Percentiles rank a stretch among this genome's conserved stretches.
These are phyloP conservation scores for Melipona quadrifasciata DNA, from an alignment of 1,140 invertebrate species.

Conservation along the genomic window DNA sequence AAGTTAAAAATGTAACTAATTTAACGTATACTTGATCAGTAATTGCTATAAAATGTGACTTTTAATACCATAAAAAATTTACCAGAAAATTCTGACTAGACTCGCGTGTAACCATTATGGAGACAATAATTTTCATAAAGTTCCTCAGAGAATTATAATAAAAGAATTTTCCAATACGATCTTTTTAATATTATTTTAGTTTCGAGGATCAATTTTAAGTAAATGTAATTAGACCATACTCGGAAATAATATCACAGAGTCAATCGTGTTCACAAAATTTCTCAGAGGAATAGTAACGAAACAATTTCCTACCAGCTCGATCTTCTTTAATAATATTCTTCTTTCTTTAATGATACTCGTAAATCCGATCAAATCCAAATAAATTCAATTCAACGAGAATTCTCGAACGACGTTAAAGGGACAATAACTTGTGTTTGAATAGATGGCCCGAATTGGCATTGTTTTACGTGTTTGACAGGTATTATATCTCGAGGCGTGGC, in stretches of 20 bases:
- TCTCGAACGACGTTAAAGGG: no score
- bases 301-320: no score
- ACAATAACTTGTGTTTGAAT: neutral
- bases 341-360: no score
- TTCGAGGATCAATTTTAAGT: neutral
- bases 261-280: no score
- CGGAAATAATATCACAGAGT: neutral
- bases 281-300: no score
- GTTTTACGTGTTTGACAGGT: slow-evolving; percentile 10
- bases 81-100: no score
- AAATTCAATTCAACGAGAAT: neutral
- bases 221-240: neutral
- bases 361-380: neutral
- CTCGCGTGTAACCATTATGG: no score
- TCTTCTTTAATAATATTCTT: no score
- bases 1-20: no score
- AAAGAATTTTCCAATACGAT: neutral
- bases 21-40: no score
- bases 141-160: neutral
- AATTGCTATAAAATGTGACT: no score
- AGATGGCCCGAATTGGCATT: neutral
- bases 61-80: no score
- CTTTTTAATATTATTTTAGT: neutral
- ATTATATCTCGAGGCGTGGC: slow-evolving; percentile 19
- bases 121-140: neutral